Conservation (phyloP, 2,113 vertebrate genomes). For the Alouatta palliata region DNA sequence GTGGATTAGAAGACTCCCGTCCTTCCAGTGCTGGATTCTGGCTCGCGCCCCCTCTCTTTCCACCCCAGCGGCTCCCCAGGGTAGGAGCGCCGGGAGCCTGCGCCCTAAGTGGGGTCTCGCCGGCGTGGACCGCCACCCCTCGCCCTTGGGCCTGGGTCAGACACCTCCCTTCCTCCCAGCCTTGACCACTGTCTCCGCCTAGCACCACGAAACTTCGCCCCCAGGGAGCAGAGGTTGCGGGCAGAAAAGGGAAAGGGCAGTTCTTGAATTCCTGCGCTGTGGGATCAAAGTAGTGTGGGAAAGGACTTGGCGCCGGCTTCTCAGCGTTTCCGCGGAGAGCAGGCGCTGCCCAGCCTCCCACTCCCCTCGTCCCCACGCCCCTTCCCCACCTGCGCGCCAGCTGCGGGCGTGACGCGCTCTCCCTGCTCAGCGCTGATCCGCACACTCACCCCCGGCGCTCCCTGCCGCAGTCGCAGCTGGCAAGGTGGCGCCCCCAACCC, state of each 20-base stretch:
- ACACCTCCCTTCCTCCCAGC: neutral
- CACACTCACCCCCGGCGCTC: conserved; percentile 32
- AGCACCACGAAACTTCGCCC: neutral
- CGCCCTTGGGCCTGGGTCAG: neutral
- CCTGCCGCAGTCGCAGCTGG: neutral
- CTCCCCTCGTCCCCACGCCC: neutral
- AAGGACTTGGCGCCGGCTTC: neutral
- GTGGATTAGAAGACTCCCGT: neutral
- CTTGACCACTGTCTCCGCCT: conserved; percentile 2
- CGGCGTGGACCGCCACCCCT: neutral
- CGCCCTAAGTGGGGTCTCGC: neutral
- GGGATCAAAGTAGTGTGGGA: neutral
- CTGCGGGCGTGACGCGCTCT: neutral
- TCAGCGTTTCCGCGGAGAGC: fast-evolving
- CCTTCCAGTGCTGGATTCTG: neutral
- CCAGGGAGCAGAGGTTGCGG: neutral
- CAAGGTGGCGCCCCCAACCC: neutral
- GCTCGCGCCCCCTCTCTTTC: neutral
- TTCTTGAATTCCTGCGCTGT: neutral
- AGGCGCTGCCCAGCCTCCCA: fast-evolving
- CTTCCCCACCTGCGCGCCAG: neutral
- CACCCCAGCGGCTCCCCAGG: neutral
- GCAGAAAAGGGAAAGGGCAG: neutral
- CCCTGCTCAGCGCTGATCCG: neutral
- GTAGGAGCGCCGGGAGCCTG: neutral